These are phyloP conservation scores for Xiphophorus couchianus DNA, from an alignment of 2,113 vertebrate species.

Conservation along the genomic window DNA sequence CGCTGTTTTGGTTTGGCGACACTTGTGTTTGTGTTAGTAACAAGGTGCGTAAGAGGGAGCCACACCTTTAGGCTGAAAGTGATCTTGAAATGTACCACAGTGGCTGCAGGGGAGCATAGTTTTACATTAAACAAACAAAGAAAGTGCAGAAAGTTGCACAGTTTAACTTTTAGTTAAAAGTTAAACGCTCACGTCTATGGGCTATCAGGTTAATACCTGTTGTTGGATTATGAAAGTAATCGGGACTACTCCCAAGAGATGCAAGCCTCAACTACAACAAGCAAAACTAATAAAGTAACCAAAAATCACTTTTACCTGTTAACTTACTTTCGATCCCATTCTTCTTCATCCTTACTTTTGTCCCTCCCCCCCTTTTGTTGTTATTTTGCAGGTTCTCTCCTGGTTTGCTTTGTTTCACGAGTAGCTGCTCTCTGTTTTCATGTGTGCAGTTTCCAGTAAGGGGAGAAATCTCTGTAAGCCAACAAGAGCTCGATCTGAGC, in stretches of 20 bases:
- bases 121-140: neutral
- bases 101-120: neutral
- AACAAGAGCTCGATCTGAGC: constrained; percentile 4
- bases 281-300: neutral
- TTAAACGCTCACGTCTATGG: neutral
- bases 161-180: neutral
- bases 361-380: neutral
- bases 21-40: constrained; percentile 15
- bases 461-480: neutral
- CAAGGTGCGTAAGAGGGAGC: constrained; percentile 19
- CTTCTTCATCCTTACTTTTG: constrained; percentile 59
- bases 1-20: constrained; percentile 10
- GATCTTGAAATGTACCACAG: neutral
- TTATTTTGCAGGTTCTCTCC: neutral
- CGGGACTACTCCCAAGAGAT: neutral
- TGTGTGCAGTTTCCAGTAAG: neutral
- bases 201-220: neutral
- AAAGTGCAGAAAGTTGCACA: neutral
- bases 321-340: constrained; percentile 60
- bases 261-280: neutral
- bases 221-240: neutral
- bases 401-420: constrained; percentile 21
- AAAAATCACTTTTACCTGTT: constrained; percentile 46
- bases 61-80: constrained; percentile 55
- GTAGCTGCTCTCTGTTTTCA: constrained; percentile 23